Base-by-base conservation (phyloP, 1,140 invertebrate species). In the Penaeus japonicus region DNA sequence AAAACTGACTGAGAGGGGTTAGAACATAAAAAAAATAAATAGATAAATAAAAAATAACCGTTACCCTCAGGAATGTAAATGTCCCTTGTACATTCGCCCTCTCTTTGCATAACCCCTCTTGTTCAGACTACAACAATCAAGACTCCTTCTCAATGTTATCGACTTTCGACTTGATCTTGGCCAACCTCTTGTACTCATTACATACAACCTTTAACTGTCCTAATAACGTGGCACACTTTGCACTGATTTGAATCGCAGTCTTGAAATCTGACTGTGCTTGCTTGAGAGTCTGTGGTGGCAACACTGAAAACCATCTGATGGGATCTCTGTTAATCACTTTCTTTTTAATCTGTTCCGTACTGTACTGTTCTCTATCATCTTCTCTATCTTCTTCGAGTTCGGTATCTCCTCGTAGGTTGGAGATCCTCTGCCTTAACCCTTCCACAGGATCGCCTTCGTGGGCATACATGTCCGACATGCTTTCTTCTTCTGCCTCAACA, bases 241-340 rank as follows among this genome's bases (percentile, higher is more conserved):
- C 78, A 75, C 53, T 32, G 18, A 87, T 54, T 12, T 70, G 47
- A 55, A 87, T 39, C 20, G 85, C 79, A 22, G 79, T 55, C 62
- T 87, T 87, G 30, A 87, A 87, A 30, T 87, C 85, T 39, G 70
- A 35, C 39, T 87, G 85, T 15, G 85, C 85, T 53, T 87, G 85
- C n/a, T 62, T 81, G 27, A 87, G 55, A 57, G 85, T 82, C 65
- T 87, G 85, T 54, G 79, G 85, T 75, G 85, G 85, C 15, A 87
- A 57, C 20, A 59, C 78, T 32, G 85, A 73, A 35, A 87, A 87
- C 85, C 85, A 87, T 27, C 85, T 59, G 55, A 87, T 87, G 18
- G 85, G 85, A 35, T 87, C 65, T 73, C 85, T 59, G n/a, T 82
- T 87, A 20, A 82, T 30, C 17, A 18, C 35, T 55, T 82, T 87